Percentiles rank a stretch among this genome's conserved stretches.
Evolutionary conservation across 2,888 invertebrate species (phyloP).

Genomic region (Dione vanillae): DNA sequence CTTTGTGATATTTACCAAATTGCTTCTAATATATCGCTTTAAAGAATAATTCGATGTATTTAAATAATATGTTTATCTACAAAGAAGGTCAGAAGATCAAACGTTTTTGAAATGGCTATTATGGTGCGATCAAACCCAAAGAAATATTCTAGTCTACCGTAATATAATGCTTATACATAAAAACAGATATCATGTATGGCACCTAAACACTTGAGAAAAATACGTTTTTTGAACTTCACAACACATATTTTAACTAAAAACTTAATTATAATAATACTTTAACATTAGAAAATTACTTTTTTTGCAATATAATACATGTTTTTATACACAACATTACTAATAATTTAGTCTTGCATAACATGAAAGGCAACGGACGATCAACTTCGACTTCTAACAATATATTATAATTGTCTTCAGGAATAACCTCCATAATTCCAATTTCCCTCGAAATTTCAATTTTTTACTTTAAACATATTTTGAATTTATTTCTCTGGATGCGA

Average conservation of each 20-base stretch:
- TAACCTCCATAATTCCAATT: too few relatives aligned
- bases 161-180: slow-evolving; percentile 20
- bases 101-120: slow-evolving; percentile 6
- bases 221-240: not conserved
- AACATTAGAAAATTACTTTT: not conserved
- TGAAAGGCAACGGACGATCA: too few relatives aligned
- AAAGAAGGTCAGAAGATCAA: slow-evolving; percentile 1
- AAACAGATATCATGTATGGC: not conserved
- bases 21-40: not conserved
- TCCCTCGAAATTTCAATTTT: too few relatives aligned
- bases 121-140: slow-evolving; percentile 16
- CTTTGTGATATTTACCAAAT: not conserved
- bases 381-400: too few relatives aligned
- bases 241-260: not conserved
- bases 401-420: too few relatives aligned
- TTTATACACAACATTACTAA: too few relatives aligned
- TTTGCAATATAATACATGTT: too few relatives aligned
- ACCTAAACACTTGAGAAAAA: not conserved
- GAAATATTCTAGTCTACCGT: not conserved
- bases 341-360: too few relatives aligned
- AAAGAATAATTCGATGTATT: not conserved
- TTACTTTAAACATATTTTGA: too few relatives aligned
- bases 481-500: too few relatives aligned
- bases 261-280: not conserved
- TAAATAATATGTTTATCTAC: slow-evolving; percentile 12